Conservation (phyloP, 1,140 invertebrate genomes). For the Drosophila equinoxialis region DNA sequence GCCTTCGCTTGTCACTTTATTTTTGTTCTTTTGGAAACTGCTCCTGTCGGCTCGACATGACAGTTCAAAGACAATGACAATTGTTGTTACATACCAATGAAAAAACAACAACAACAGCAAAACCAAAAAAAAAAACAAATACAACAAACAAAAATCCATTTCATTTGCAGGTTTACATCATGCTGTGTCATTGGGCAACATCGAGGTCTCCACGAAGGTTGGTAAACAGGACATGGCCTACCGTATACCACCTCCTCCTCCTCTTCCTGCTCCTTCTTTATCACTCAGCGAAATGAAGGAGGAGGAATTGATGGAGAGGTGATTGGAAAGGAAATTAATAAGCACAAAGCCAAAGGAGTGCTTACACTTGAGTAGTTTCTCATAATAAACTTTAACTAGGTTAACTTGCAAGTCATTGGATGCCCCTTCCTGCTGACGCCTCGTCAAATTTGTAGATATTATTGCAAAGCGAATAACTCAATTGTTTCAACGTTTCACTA, state of each 20-base stretch:
- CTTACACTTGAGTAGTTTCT: conserved; percentile 23
- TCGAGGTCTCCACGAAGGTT: conserved; percentile 83
- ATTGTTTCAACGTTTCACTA: no score
- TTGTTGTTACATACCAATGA: neutral
- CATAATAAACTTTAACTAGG: neutral
- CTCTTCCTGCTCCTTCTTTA: neutral
- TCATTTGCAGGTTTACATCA: conserved; percentile 82
- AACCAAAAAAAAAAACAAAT: neutral
- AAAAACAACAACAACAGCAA: conserved; percentile 11
- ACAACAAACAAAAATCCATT: conserved; percentile 46
- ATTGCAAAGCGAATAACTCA: no score
- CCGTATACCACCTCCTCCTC: neutral
- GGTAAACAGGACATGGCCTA: conserved; percentile 27
- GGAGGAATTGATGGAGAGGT: neutral
- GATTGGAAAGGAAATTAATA: conserved; percentile 15
- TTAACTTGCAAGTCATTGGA: conserved; percentile 1
- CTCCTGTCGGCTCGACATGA: conserved; percentile 34
- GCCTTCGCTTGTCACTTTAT: conserved; percentile 19
- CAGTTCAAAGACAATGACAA: conserved; percentile 51
- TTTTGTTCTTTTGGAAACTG: conserved; percentile 7
- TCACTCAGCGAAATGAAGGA: neutral
- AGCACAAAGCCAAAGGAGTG: neutral
- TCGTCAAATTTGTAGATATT: no score
- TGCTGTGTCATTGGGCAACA: conserved; percentile 83
- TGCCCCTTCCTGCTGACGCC: neutral